These are phyloP conservation scores for Papilio helenus DNA, from an alignment of 1,140 invertebrate genomes.

Conservation along the genomic window DNA sequence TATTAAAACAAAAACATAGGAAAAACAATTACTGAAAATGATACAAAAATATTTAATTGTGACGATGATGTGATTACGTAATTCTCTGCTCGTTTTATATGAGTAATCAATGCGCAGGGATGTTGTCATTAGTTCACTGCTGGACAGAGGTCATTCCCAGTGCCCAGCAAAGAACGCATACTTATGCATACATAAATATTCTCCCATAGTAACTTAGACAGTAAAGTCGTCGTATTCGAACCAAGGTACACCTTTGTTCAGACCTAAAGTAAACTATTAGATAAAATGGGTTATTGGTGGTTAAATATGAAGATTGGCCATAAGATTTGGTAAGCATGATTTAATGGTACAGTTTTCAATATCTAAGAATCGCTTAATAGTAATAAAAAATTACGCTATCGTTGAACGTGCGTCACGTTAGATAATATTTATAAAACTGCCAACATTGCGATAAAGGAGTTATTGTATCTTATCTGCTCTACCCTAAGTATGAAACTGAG, in stretches of 20 bases:
- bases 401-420: neutral
- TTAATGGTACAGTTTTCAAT: neutral
- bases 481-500: neutral
- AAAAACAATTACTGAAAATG: no score
- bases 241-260: neutral
- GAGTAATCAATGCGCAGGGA: no score
- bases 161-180: neutral
- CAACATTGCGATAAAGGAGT: slow-evolving; percentile 4
- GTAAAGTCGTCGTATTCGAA: neutral
- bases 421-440: slow-evolving; percentile 20
- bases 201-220: neutral
- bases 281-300: no score
- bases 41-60: no score
- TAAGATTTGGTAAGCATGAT: neutral
- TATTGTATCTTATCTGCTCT: slow-evolving; percentile 16
- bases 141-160: neutral
- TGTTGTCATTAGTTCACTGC: neutral
- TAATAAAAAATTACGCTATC: slow-evolving; percentile 11
- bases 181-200: neutral
- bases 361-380: neutral
- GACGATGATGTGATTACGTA: no score
- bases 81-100: no score
- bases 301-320: neutral
- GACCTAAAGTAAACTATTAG: neutral
- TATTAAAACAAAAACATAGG: no score